Base-by-base conservation (phyloP, 2,797 vertebrate species). In the Neoniphon sammara region DNA sequence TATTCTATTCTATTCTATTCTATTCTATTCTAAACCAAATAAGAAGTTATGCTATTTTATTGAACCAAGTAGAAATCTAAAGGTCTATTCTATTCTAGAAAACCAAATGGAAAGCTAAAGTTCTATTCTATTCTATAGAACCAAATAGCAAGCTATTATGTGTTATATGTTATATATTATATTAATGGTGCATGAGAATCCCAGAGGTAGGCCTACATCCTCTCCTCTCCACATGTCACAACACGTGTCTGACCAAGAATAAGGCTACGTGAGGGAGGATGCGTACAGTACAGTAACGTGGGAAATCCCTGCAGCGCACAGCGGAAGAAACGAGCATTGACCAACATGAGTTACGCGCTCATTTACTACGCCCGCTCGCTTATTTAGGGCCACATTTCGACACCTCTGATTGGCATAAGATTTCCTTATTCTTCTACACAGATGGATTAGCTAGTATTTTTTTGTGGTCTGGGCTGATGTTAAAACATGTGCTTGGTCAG, bases 191-290 rank as follows among this genome's bases (percentile, higher is more conserved):
- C 25, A 27, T 27, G 25, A 27, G 25, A 2, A 27, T 27, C 25
- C 25, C 25, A 27, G 25, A 27, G 25, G 25, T 27, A n/a, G n/a
- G n/a, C n/a, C n/a, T n/a, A 27, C 25, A 27, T 2, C 25, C 50
- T 53, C n/a, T n/a, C 50, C 50, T 12, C 23, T 21, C 53, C 53
- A 27, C 58, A 59, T 56, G 53, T 55, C 31, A 30, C 27, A 54
- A 10, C 77, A 85, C 66, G 81, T 82, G 81, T 66, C 60, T 25
- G 31, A 36, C 42, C 14, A 46, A 75, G 31, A 58, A 6, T 17
- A 6, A 53, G 83, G 49, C 76, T 91, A 92, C 88, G 90, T 92
- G 91, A 85, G 30, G 70, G 39, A 80, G 34, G 67, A 78, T 21
- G 83, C 73, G 84, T 86, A 55, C 75, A 44, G 34, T 14, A 2